Evolutionary conservation across 64 coral and sea anemone genomes (phyloP).

Genomic region (Stylophora pistillata): DNA sequence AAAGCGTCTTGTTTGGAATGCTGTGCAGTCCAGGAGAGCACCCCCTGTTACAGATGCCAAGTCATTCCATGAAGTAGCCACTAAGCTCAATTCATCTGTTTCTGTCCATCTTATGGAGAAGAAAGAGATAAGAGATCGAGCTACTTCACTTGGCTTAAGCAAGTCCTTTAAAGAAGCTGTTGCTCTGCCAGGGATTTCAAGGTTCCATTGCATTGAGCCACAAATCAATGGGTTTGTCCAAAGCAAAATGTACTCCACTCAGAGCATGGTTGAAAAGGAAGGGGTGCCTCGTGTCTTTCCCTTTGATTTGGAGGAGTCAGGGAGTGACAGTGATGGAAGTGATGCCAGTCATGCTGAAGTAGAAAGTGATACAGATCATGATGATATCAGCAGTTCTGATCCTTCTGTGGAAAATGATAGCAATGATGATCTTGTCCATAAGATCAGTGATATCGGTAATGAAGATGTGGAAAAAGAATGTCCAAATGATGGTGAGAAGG

Average conservation of each 20-base stretch:
- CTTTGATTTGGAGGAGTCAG: constrained; percentile 23
- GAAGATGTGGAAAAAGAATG: too few relatives aligned
- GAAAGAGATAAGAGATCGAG: constrained; percentile 53
- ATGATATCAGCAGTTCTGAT: too few relatives aligned
- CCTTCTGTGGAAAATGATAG: too few relatives aligned
- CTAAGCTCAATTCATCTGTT: constrained; percentile 18
- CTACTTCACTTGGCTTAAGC: constrained; percentile 28
- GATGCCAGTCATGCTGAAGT: too few relatives aligned
- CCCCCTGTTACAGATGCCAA: constrained; percentile 55
- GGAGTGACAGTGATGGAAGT: too few relatives aligned
- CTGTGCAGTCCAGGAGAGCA: constrained; percentile 17
- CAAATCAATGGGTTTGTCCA: constrained; percentile 26
- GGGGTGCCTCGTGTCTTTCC: constrained; percentile 29
- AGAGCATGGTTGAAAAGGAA: constrained; percentile 12
- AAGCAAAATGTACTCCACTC: constrained; percentile 44
- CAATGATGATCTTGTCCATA: too few relatives aligned
- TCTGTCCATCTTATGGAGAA: constrained; percentile 17
- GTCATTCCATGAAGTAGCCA: constrained; percentile 62
- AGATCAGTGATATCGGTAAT: too few relatives aligned
- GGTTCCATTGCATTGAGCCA: constrained; percentile 76
- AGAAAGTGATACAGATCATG: too few relatives aligned
- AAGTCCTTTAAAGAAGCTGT: constrained; percentile 51
- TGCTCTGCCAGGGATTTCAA: constrained; percentile 57
- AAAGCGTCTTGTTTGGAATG: constrained; percentile 32
- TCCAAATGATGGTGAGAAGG: too few relatives aligned